Percentiles rank a stretch among this genome's conserved stretches.
Evolutionary conservation across 2,797 vertebrate species (phyloP).

Genomic region (Serranus cabrilla): DNA sequence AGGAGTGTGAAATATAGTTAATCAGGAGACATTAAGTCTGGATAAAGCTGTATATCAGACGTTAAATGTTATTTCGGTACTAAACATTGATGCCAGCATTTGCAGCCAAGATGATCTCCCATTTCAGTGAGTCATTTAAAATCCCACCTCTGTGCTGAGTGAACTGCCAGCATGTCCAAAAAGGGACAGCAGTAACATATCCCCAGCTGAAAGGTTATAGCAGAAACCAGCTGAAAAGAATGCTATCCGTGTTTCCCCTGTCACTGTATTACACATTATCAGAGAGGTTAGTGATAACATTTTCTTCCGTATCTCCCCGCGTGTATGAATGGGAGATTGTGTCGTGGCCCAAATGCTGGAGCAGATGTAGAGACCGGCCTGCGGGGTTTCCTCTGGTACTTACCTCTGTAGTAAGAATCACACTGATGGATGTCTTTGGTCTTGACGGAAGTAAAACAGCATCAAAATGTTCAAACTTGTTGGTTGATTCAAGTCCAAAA

Average conservation of each 20-base stretch:
- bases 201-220: neutral
- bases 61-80: conserved; percentile 26
- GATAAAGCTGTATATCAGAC: conserved; percentile 1
- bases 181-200: neutral
- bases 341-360: neutral
- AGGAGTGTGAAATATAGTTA: neutral
- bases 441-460: conserved; percentile 5
- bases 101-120: conserved; percentile 34
- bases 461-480: conserved; percentile 1
- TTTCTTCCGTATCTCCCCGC: neutral
- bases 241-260: neutral
- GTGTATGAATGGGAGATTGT: conserved; percentile 11
- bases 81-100: neutral
- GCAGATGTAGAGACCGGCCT: neutral
- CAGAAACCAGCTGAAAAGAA: neutral
- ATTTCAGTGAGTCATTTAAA: conserved; percentile 54
- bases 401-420: conserved; percentile 41
- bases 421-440: conserved; percentile 31
- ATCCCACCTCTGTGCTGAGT: conserved; percentile 12
- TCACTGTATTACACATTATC: neutral
- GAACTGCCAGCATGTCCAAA: conserved; percentile 36
- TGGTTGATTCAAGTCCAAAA: conserved; percentile 18
- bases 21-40: neutral
- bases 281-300: neutral
- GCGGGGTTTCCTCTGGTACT: conserved; percentile 40